Evolutionary conservation across 92 coral and sea anemone species (phyloP), one percentile per base, ranked within the genome.

Genomic region (Actinernus sp.): DNA sequence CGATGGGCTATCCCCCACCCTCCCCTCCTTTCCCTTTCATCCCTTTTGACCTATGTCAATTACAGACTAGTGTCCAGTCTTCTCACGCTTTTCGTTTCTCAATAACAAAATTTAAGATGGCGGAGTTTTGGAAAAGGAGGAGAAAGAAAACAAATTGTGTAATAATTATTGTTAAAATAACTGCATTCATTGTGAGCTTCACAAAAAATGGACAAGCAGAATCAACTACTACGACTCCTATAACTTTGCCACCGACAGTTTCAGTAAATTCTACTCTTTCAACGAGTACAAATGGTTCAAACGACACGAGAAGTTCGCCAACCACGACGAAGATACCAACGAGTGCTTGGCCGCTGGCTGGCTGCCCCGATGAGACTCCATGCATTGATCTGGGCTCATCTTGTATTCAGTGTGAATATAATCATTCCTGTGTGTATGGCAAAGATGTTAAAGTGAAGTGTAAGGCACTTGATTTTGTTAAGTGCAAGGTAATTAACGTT

Each of bases 391-490:
- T 90, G 6, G 87, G 89, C 22, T 89, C 83, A 30, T 86, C 97
- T 30, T 90, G 97, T 56, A 64, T 90, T 28, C 57, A 63, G 1
- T 90, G 92, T 71, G 47, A 47, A 13, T 64, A 45, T 34, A 67
- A 61, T 19, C 58, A 81, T 45, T 65, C 92, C 26, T 95, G 99
- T 57, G 73, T 65, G 26, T 91, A 95, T 76, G 99, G 99, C 9
- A 53, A 85, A 46, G 86, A 87, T 2, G 57, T 76, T 5, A 58
- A 71, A 33, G 96, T 81, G 20, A 50, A 84, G 14, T 95, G 99
- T 48, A 73, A 36, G 31, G 86, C 88, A 24, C 22, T 66, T 27
- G 71, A 61, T 28, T 40, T 64, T 44, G 67, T 86, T 45, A 31
- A 50, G 26, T 95, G 97, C 65, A 58, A 74, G 95, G 99, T 95